Evolutionary conservation across 2,113 vertebrate species (phyloP).

Genomic region (Xiphophorus hellerii): DNA sequence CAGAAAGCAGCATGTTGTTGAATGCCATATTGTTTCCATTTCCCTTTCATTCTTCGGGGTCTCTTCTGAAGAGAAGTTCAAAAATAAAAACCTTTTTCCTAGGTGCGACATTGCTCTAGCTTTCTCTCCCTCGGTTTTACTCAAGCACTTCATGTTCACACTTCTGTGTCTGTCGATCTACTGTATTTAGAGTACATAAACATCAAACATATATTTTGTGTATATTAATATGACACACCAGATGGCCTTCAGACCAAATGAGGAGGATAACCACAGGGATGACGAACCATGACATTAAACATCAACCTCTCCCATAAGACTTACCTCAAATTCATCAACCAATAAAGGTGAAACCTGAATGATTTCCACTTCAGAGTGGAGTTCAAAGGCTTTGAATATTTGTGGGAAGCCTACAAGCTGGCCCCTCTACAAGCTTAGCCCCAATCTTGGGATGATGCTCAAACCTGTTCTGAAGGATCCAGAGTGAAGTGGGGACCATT

Average conservation of each 20-base stretch:
- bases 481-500: constrained; percentile 62
- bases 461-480: constrained; percentile 62
- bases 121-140: not conserved
- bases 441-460: constrained; percentile 61
- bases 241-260: constrained; percentile 39
- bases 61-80: constrained; percentile 37
- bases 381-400: constrained; percentile 69
- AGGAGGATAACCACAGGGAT: constrained; percentile 37
- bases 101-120: constrained; percentile 7
- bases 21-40: not conserved
- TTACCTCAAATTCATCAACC: constrained; percentile 54
- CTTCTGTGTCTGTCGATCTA: not conserved
- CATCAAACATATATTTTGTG: constrained; percentile 24
- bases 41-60: constrained; percentile 19
- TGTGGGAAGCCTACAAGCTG: constrained; percentile 54
- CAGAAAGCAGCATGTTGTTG: constrained; percentile 42
- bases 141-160: not conserved
- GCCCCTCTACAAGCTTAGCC: constrained; percentile 65
- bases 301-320: constrained; percentile 49
- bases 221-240: constrained; percentile 28
- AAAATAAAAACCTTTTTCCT: constrained; percentile 31
- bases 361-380: constrained; percentile 40
- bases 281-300: constrained; percentile 30
- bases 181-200: constrained; percentile 5
- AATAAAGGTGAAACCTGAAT: constrained; percentile 55